A percentile compares a stretch with the other conserved stretches of the same genome.
Evolutionary conservation across 2,888 invertebrate genomes (phyloP).

Genomic region (Erannis defoliaria): DNA sequence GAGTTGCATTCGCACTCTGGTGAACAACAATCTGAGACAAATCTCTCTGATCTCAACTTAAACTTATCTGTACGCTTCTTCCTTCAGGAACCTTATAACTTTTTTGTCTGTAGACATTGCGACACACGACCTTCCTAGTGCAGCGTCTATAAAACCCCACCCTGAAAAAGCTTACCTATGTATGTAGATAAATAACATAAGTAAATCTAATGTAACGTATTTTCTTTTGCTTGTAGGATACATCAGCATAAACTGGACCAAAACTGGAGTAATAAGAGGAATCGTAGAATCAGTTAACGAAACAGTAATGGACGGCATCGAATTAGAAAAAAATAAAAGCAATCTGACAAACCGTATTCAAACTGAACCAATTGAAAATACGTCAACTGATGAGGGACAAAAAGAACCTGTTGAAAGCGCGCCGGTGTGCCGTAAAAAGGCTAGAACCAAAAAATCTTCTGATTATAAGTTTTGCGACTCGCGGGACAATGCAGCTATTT

Average conservation of each 20-base stretch:
- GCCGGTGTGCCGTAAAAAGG: not conserved
- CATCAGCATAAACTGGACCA: constrained; percentile 18
- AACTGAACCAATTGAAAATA: not conserved
- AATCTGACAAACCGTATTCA: not conserved
- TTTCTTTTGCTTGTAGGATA: constrained; percentile 23
- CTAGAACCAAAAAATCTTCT: not conserved
- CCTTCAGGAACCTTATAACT: too few species aligned
- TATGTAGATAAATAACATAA: too few species aligned
- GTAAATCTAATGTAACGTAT: constrained; percentile 3
- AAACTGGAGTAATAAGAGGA: constrained; percentile 4
- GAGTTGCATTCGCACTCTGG: too few species aligned
- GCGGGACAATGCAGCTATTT: constrained; percentile 5
- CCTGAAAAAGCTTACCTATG: too few species aligned
- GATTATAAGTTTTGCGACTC: constrained; percentile 3
- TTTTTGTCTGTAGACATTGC: too few species aligned
- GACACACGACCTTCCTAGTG: too few species aligned
- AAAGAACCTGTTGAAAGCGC: not conserved
- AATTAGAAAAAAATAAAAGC: not conserved
- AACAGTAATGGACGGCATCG: not conserved
- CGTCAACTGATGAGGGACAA: not conserved
- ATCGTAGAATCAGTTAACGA: too few species aligned
- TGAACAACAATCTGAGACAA: too few species aligned
- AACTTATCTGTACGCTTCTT: too few species aligned
- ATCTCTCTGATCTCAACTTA: too few species aligned
- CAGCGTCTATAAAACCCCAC: too few species aligned